These are phyloP conservation scores for Coelogynopora nodosa DNA, from an alignment of 2,888 invertebrate species.

Conservation along the genomic window DNA sequence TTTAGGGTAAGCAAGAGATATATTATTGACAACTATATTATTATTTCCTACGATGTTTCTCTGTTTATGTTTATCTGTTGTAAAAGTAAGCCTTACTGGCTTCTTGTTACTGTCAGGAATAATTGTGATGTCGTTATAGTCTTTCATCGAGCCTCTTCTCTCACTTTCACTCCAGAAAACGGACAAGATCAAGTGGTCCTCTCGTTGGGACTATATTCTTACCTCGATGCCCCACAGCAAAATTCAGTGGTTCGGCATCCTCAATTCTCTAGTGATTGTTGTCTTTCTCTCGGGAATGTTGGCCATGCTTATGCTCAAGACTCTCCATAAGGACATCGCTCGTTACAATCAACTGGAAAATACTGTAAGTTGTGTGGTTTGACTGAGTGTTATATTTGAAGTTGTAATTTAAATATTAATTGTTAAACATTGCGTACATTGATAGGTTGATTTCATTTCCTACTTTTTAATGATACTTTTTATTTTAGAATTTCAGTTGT, in stretches of 20 bases:
- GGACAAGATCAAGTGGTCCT: slow-evolving; percentile 82
- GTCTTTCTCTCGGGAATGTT: slow-evolving; percentile 97
- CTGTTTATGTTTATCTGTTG: no score
- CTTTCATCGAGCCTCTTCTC: neutral
- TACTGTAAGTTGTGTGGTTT: neutral
- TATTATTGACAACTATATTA: no score
- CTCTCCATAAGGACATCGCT: slow-evolving; percentile 95
- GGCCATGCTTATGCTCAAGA: slow-evolving; percentile 93
- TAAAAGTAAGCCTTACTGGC: no score
- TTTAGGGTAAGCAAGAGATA: neutral
- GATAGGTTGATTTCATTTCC: no score
- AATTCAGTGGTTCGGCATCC: slow-evolving; percentile 94
- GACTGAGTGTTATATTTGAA: no score
- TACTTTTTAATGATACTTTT: no score
- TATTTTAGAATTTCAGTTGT: no score
- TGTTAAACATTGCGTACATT: no score
- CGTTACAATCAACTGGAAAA: slow-evolving; percentile 72
- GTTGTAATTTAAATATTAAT: no score
- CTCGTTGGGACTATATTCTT: slow-evolving; percentile 96
- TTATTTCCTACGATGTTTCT: no score
- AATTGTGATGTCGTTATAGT: no score
- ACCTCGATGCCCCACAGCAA: slow-evolving; percentile 97
- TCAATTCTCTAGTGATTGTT: slow-evolving; percentile 93
- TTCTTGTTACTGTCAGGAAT: no score
- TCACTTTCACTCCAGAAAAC: slow-evolving; percentile 49